These are phyloP conservation scores for Epirrita christyi DNA, from an alignment of 2,888 invertebrate genomes.

Conservation along the genomic window DNA sequence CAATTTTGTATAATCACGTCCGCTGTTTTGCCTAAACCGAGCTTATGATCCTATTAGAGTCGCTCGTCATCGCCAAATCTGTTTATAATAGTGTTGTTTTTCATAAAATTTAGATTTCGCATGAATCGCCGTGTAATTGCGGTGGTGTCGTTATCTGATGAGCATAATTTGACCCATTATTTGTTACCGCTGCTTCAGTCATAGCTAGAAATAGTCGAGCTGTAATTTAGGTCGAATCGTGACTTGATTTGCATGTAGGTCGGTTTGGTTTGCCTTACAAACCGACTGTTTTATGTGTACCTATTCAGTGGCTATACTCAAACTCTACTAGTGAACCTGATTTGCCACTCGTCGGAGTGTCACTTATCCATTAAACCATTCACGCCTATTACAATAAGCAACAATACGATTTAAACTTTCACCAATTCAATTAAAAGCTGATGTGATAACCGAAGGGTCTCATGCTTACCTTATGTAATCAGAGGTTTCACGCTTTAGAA, in stretches of 20 bases:
- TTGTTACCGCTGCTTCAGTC: slow-evolving; percentile 58
- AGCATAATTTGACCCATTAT: slow-evolving; percentile 71
- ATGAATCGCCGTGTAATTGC: slow-evolving; percentile 69
- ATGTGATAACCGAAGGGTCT: slow-evolving; percentile 22
- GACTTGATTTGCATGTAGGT: slow-evolving; percentile 80
- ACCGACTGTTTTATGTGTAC: slow-evolving; percentile 55
- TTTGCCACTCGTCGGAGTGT: slow-evolving; percentile 52
- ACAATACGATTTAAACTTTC: slow-evolving; percentile 31
- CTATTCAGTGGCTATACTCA: not conserved
- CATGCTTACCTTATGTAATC: slow-evolving; percentile 27
- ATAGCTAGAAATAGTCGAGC: slow-evolving; percentile 58
- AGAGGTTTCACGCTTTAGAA: slow-evolving; percentile 41
- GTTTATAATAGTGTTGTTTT: slow-evolving; percentile 76
- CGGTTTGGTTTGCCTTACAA: slow-evolving; percentile 58
- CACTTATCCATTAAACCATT: slow-evolving; percentile 34
- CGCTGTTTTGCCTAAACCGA: slow-evolving; percentile 52
- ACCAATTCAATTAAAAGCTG: slow-evolving; percentile 24
- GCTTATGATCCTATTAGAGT: slow-evolving; percentile 56
- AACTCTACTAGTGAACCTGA: slow-evolving; percentile 13
- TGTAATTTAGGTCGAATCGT: slow-evolving; percentile 76
- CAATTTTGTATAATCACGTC: slow-evolving; percentile 55
- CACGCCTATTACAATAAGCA: slow-evolving; percentile 19
- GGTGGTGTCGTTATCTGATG: slow-evolving; percentile 64
- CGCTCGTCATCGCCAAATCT: slow-evolving; percentile 70
- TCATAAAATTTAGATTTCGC: slow-evolving; percentile 58